Conservation (phyloP, 1,140 invertebrate genomes). For the Cotesia chilonis region DNA sequence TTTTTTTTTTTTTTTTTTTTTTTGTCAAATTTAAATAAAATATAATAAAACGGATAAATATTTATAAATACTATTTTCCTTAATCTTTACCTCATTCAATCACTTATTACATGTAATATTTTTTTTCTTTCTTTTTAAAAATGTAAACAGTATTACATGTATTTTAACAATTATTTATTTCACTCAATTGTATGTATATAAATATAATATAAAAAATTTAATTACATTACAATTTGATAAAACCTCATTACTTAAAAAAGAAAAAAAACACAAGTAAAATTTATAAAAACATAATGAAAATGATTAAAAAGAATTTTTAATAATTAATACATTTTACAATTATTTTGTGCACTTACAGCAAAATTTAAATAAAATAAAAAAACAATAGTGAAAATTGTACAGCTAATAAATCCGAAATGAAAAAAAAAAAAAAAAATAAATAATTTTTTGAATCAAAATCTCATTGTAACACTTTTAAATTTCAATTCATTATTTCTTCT, state of each 20-base stretch:
- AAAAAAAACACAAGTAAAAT: conserved; percentile 18
- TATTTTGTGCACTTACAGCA: conserved; percentile 20
- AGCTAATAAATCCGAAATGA: too few species aligned
- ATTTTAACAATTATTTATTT: too few species aligned
- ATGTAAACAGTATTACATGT: too few species aligned
- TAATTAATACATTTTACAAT: conserved; percentile 7
- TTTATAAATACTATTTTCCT: neutral
- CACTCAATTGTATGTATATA: too few species aligned
- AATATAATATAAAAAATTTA: too few species aligned
- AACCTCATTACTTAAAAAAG: neutral
- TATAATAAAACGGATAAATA: neutral
- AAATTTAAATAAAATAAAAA: conserved; percentile 7
- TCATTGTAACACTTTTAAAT: too few species aligned
- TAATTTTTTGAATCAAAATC: too few species aligned
- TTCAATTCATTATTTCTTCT: neutral
- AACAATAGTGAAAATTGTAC: neutral
- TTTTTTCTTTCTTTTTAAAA: neutral
- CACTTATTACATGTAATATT: neutral
- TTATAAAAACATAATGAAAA: neutral
- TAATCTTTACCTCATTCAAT: neutral
- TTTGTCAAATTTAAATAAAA: conserved; percentile 1
- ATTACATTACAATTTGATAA: too few species aligned
- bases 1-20: neutral
- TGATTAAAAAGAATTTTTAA: neutral
- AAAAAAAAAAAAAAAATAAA: too few species aligned